Base-by-base conservation (phyloP, 2,888 invertebrate species). In the Quadroppia sp. region DNA sequence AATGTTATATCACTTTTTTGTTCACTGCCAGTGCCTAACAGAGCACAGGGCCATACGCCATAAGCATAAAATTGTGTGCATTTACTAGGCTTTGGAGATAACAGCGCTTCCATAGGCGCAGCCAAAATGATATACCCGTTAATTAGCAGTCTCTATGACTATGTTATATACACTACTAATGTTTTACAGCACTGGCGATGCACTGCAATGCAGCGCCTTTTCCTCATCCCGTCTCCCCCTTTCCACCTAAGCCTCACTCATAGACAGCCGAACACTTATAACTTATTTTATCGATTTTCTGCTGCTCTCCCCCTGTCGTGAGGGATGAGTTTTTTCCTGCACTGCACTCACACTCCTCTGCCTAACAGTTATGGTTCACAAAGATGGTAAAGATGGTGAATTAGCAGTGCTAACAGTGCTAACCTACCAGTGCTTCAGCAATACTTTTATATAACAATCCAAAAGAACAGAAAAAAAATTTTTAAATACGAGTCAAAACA, bases 41-140 rank as follows among this genome's bases (percentile, higher is more conserved):
- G 50, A 15, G 59, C 59, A 30, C 53, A 17, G 13, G 23, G n/a
- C 25, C 28, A 28, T 20, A 56, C 61, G 61, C 40, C 64, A 64
- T 64, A 64, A 36, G 64, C 64, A 64, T 64, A 64, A 64, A 64
- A 64, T 64, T 36, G 64, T 61, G 6, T 7, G 36, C 50, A 20
- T 64, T 64, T 40, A 40, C 40, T 36, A 64, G 30, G 40, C 64
- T 64, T 17, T 59, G 59, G 20, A 64, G 64, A 64, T 64, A 64
- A 64, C 64, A 64, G 64, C 36, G 7, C 36, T 64, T 30, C 11
- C 36, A 64, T 64, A 64, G 64, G 40, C 17, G 36, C 36, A 64
- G 64, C 40, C 64, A 64, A 64, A 64, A 59, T 56, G 36, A 64
- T 64, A 64, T 64, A 64, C 64, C n/a, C 64, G 64, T 64, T 64